Conservation (phyloP, 1,140 invertebrate species). For the Drosophila aff. region DNA sequence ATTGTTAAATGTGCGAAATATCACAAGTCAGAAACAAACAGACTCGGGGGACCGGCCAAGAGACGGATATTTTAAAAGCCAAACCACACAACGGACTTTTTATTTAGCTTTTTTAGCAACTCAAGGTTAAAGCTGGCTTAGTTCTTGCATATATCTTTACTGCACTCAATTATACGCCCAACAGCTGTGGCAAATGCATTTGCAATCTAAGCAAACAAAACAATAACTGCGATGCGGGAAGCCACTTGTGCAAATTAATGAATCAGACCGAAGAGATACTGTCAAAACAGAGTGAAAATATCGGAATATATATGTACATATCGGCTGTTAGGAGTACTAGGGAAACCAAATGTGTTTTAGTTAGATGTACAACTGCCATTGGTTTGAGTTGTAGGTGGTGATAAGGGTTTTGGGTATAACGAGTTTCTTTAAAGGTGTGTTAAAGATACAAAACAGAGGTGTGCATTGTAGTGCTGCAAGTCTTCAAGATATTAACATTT, state of each 20-base stretch:
- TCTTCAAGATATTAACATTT: background rate
- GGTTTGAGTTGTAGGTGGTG: conserved; percentile 3
- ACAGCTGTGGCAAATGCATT: conserved; percentile 24
- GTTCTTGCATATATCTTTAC: conserved; percentile 22
- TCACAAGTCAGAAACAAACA: conserved; percentile 54
- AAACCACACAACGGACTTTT: conserved; percentile 31
- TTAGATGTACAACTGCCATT: background rate
- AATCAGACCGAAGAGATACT: conserved; percentile 15
- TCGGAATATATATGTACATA: conserved; percentile 6
- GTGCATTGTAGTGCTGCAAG: background rate
- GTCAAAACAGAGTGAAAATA: conserved; percentile 22
- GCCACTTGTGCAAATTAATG: conserved; percentile 34
- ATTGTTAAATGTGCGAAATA: conserved; percentile 70
- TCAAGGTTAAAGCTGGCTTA: conserved; percentile 55
- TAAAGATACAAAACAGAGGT: background rate
- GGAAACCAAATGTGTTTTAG: background rate
- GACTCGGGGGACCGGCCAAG: conserved; percentile 4
- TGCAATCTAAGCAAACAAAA: conserved; percentile 25
- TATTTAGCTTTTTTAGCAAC: conserved; percentile 27
- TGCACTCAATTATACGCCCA: conserved; percentile 18
- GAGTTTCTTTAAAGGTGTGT: conserved; percentile 8
- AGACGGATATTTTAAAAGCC: conserved; percentile 22
- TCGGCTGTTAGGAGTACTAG: background rate
- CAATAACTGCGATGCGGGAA: conserved; percentile 10
- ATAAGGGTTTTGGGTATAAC: conserved; percentile 7